Percentiles rank a stretch among this genome's conserved stretches.
Conservation (phyloP, 2,113 vertebrate genomes). For the Balaenoptera acutorostrata region DNA sequence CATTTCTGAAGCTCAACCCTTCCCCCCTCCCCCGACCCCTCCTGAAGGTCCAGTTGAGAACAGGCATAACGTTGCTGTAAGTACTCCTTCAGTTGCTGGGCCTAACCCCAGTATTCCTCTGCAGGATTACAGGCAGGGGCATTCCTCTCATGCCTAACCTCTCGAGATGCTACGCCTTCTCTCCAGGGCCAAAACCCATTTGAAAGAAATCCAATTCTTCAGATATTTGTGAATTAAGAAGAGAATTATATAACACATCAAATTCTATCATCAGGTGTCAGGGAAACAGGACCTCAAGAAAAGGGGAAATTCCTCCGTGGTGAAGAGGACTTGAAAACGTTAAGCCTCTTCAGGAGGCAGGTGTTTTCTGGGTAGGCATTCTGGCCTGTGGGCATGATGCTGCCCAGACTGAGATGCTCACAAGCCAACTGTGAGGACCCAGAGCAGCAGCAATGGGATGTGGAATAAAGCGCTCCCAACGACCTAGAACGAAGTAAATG, state of each 20-base stretch:
- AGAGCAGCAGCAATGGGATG: not conserved
- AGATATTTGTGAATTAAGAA: not conserved
- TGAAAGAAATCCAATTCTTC: not conserved
- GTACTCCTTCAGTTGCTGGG: not conserved
- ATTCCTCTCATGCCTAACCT: not conserved
- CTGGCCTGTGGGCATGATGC: not conserved
- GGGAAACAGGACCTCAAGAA: not conserved
- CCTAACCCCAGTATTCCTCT: not conserved
- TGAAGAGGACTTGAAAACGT: not conserved
- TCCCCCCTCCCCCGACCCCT: not conserved
- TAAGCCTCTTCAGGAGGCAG: not conserved
- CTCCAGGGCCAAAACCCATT: conserved; percentile 25
- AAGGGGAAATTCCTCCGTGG: not conserved
- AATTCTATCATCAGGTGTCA: not conserved
- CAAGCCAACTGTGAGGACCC: not conserved
- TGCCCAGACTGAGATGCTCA: not conserved
- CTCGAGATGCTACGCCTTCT: not conserved
- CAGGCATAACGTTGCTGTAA: accelerated
- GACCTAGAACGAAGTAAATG: not conserved
- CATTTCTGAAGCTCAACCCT: not conserved
- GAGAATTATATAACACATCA: not conserved
- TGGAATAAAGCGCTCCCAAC: not conserved
- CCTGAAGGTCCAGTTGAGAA: not conserved
- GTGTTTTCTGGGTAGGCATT: not conserved
- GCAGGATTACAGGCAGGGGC: accelerated